phyloP scores from a whole-genome alignment of 2,797 vertebrate species.

The Bucorvus abyssinicus region DNA sequence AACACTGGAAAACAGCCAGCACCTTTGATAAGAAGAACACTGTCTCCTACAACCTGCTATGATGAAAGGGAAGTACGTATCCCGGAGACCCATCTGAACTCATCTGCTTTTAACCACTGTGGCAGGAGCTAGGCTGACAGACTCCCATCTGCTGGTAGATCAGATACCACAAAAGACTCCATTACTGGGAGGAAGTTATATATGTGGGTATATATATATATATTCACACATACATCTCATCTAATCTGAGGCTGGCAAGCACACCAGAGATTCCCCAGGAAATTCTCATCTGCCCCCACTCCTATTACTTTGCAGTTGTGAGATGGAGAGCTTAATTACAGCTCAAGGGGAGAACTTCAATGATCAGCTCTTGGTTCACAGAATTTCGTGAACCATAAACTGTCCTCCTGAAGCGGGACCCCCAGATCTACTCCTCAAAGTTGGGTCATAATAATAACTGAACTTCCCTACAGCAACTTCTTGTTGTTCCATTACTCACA shows the following conservation, averaged over 20 bases:
- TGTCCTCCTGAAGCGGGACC: background rate
- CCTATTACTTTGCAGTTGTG: background rate
- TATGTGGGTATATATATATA: background rate
- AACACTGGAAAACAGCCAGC: background rate
- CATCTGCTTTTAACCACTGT: background rate
- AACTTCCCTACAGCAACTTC: background rate
- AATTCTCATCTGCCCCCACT: background rate
- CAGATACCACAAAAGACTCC: conserved; percentile 2
- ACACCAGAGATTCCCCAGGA: background rate
- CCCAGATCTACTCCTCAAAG: background rate
- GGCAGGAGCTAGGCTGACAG: background rate
- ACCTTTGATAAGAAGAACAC: background rate
- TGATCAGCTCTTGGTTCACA: background rate
- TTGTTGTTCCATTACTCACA: background rate
- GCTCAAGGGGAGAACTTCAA: background rate
- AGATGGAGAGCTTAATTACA: background rate
- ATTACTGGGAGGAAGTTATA: background rate
- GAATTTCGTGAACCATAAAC: background rate
- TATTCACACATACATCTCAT: background rate
- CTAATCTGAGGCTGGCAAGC: background rate
- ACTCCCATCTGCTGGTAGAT: conserved; percentile 50
- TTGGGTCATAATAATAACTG: background rate
- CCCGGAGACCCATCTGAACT: background rate
- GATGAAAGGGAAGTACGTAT: background rate
- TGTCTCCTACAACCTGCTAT: background rate